Conservation (phyloP, 1,140 invertebrate species). For the Hyles vespertilio region DNA sequence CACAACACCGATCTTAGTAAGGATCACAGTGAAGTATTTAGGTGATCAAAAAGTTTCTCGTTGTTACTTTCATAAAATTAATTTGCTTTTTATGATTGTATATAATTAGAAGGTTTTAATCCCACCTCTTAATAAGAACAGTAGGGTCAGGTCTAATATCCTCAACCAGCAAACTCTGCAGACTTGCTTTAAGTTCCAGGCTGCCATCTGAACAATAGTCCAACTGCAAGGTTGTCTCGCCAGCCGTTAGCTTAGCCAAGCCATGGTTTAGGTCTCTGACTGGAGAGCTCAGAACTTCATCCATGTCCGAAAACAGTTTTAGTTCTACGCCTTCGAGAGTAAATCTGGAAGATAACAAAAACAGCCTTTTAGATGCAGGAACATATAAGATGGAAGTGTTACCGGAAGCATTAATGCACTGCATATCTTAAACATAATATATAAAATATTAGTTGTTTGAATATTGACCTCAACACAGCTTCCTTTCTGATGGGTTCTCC, state of each 20-base stretch:
- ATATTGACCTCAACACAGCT: slow-evolving; percentile 57
- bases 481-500: slow-evolving; percentile 80
- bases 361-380: not conserved
- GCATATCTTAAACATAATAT: no score
- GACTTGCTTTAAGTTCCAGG: slow-evolving; percentile 82
- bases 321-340: slow-evolving; percentile 82
- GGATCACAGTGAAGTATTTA: no score
- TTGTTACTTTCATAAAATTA: no score
- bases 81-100: no score
- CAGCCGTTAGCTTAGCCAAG: slow-evolving; percentile 82
- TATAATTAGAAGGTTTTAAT: not conserved
- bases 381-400: no score
- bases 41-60: no score
- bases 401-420: no score
- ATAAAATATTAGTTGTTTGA: not conserved
- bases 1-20: no score
- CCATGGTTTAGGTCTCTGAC: slow-evolving; percentile 84
- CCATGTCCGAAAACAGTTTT: slow-evolving; percentile 83
- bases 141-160: slow-evolving; percentile 83
- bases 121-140: slow-evolving; percentile 80
- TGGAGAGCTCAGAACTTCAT: slow-evolving; percentile 85
- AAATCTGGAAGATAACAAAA: slow-evolving; percentile 66
- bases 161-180: slow-evolving; percentile 82
- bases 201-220: slow-evolving; percentile 84
- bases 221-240: slow-evolving; percentile 80